Percentiles rank a stretch among this genome's conserved stretches.
Evolutionary conservation across 2,888 invertebrate species (phyloP).

Genomic region (Tromatobia lineatoria): DNA sequence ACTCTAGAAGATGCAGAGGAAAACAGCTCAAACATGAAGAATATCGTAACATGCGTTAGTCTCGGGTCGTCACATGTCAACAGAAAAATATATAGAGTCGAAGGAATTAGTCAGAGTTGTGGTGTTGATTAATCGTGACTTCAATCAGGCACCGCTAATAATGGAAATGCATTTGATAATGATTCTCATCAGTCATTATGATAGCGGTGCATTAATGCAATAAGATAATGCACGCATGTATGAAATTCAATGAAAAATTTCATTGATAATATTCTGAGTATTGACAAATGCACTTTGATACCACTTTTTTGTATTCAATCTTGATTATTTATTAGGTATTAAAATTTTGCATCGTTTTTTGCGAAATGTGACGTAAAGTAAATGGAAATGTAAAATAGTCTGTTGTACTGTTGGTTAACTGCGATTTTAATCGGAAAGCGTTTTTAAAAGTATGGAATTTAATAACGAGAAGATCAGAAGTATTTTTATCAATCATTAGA

Average conservation of each 20-base stretch:
- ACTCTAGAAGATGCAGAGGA: conserved; percentile 12
- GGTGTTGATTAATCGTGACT: neutral
- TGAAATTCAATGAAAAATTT: neutral
- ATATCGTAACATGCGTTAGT: neutral
- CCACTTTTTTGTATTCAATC: neutral
- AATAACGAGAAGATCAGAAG: neutral
- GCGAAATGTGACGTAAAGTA: neutral
- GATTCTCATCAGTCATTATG: neutral
- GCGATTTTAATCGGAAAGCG: neutral
- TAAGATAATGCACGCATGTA: neutral
- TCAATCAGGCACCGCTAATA: neutral
- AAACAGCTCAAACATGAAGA: conserved; percentile 3
- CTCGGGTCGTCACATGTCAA: neutral
- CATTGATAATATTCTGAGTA: neutral
- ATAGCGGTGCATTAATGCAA: neutral
- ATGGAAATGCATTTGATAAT: neutral
- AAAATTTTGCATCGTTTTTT: neutral
- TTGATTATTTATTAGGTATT: neutral
- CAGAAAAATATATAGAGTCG: neutral
- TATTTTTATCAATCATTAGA: neutral
- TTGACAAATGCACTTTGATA: neutral
- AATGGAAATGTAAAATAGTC: neutral
- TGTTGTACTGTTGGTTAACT: neutral
- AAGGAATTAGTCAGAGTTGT: conserved; percentile 1
- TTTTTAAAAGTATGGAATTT: neutral